Evolutionary conservation across 2,797 vertebrate species (phyloP), one percentile per base, ranked within the genome.

Genomic region (Epinephelus coioides): DNA sequence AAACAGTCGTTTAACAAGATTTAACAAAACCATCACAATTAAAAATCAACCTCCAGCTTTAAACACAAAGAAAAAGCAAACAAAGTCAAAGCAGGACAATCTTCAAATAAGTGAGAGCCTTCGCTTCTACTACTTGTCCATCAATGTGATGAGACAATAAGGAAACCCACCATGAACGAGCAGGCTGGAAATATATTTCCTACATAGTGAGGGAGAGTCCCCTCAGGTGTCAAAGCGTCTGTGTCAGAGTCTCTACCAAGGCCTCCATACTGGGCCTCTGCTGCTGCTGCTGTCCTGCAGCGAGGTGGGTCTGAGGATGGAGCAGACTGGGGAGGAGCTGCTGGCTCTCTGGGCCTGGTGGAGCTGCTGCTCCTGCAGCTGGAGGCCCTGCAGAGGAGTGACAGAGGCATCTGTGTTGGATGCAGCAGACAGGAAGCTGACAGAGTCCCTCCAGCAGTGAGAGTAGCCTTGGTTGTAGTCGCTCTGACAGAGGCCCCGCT

Each of bases 241-340:
- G 55, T 62, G 38, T 56, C 64, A 56, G 38, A 13, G 70, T 82
- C 64, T 86, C 89, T 96, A 97, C 97, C 97, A 97, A 6, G 96
- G 96, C 81, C 96, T 95, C 96, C 96, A 96, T 80, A 95, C 47
- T 2, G 67, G 49, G 53, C 61, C 80, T 53, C 59, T 79, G 54
- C 79, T 81, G 91, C 44, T 76, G 66, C 44, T 76, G 79, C 57
- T 78, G 66, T 93, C 90, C 77, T 87, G 86, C 57, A 89, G 77
- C n/a, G 21, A 49, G 27, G 71, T 87, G 73, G 2, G 43, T 30
- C 89, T 91, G 71, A 77, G 67, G 30, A 43, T 38, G 71, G 88
- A 83, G 83, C 73, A 63, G 75, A 64, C 43, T 21, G 85, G 69
- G 63, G 69, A 78, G 64, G 85, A 71, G 73, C 84, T 73, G 76